phyloP scores from a whole-genome alignment of 64 coral and sea anemone species.

The Montipora sp. region DNA sequence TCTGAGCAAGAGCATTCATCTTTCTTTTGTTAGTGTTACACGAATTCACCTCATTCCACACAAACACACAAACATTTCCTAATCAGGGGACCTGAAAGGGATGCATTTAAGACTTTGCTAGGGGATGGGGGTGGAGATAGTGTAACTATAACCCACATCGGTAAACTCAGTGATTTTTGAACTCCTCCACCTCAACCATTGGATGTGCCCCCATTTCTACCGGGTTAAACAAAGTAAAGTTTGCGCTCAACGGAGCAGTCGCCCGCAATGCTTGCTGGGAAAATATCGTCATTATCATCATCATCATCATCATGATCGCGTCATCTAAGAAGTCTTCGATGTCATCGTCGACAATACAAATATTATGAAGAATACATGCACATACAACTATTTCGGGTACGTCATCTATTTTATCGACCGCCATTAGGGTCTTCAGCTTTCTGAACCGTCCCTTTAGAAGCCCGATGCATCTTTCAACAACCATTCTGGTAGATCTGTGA shows the following conservation, averaged over 20 bases:
- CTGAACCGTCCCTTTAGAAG: slow-evolving; percentile 31
- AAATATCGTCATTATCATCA: slow-evolving; percentile 13
- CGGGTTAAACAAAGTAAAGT: not conserved
- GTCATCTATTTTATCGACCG: slow-evolving; percentile 23
- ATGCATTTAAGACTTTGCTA: too few relatives aligned
- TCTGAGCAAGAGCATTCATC: too few relatives aligned
- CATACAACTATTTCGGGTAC: not conserved
- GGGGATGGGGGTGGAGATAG: too few relatives aligned
- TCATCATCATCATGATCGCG: not conserved
- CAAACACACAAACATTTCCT: too few relatives aligned
- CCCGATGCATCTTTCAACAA: slow-evolving; percentile 41
- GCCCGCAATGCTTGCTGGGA: not conserved
- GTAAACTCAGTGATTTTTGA: too few relatives aligned
- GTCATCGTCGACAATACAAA: slow-evolving; percentile 7
- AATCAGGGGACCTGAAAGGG: too few relatives aligned
- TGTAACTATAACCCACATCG: too few relatives aligned
- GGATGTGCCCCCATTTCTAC: too few relatives aligned
- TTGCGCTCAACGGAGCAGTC: not conserved
- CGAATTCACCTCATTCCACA: too few relatives aligned
- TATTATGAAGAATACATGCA: not conserved
- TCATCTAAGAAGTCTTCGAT: slow-evolving; percentile 9
- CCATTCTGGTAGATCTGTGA: slow-evolving; percentile 34
- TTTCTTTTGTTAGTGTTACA: too few relatives aligned
- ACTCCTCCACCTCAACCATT: too few relatives aligned
- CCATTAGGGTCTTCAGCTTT: slow-evolving; percentile 30